Evolutionary conservation across 2,797 vertebrate species (phyloP).

Genomic region (Hylomyscus alleni): DNA sequence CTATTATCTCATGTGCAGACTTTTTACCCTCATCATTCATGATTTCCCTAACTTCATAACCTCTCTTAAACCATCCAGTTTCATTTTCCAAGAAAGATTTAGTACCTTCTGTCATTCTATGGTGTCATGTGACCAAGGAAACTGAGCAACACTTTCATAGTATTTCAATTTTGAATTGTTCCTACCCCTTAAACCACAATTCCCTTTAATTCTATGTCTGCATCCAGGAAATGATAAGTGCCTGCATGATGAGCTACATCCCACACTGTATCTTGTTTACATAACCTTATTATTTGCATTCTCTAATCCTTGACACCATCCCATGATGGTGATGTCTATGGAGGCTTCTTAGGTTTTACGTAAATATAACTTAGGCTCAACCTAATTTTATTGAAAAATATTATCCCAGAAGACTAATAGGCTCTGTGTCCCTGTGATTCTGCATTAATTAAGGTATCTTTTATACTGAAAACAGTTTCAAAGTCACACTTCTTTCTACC

Average conservation of each 20-base stretch:
- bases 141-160: background rate
- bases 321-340: background rate
- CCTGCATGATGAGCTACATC: rapidly evolving
- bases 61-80: background rate
- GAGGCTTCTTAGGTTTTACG: background rate
- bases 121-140: background rate
- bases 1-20: background rate
- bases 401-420: background rate
- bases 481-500: background rate
- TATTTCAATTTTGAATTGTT: background rate
- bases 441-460: background rate
- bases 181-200: background rate
- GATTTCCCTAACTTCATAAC: background rate
- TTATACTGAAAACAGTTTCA: background rate
- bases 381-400: background rate
- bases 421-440: background rate
- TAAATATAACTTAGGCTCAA: background rate
- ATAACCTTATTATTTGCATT: background rate
- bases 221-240: background rate
- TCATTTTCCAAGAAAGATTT: background rate
- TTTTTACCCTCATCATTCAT: background rate
- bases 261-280: background rate
- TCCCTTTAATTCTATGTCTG: background rate
- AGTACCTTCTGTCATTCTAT: background rate
- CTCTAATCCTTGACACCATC: background rate